Conservation (phyloP, 2,113 vertebrate species). For the Dolichallabes microphthalmus region DNA sequence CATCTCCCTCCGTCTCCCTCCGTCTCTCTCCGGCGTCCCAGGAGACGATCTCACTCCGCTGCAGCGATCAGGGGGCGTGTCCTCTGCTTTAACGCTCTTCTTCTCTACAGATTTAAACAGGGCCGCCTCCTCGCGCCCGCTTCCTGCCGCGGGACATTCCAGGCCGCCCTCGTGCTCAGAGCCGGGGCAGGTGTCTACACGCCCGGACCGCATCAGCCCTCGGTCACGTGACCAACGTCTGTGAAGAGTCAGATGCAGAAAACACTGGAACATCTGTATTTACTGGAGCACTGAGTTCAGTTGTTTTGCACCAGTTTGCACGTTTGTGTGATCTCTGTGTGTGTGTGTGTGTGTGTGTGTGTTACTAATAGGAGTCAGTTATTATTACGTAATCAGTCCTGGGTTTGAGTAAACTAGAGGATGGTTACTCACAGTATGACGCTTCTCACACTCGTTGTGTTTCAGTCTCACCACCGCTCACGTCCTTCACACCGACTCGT, state of each 20-base stretch:
- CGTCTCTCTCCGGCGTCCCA: neutral
- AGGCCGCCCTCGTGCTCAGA: neutral
- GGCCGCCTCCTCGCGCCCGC: too few species aligned
- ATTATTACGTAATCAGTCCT: too few species aligned
- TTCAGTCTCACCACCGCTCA: too few species aligned
- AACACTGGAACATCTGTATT: neutral
- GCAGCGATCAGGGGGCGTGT: too few species aligned
- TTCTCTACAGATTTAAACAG: neutral
- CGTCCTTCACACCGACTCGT: too few species aligned
- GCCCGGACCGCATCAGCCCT: neutral
- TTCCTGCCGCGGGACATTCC: neutral
- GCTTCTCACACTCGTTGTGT: too few species aligned
- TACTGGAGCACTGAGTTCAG: neutral
- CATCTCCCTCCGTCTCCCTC: too few species aligned
- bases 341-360: too few species aligned
- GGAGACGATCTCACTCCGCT: too few species aligned
- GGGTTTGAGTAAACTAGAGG: too few species aligned
- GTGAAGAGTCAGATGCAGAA: neutral
- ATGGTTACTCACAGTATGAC: too few species aligned
- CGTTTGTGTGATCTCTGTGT: neutral
- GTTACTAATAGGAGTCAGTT: too few species aligned
- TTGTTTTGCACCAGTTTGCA: neutral
- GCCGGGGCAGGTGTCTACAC: conserved; percentile 21
- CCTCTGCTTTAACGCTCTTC: neutral
- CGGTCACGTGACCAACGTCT: neutral